Evolutionary conservation across 2,888 invertebrate genomes (phyloP).

Genomic region (Agriotes lineatus): DNA sequence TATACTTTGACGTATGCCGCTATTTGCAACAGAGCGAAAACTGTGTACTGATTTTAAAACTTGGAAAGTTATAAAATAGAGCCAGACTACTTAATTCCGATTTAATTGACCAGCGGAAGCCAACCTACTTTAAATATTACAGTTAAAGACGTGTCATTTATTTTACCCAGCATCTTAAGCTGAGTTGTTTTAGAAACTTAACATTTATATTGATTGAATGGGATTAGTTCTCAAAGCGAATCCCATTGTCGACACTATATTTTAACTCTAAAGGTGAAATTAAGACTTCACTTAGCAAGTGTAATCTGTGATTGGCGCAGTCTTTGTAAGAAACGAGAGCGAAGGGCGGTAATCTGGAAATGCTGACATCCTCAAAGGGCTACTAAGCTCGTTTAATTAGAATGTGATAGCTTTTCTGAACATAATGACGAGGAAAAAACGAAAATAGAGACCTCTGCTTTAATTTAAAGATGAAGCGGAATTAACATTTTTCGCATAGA

Average conservation of each 20-base stretch:
- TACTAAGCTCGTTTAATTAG: conserved; percentile 3
- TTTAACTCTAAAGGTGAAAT: neutral
- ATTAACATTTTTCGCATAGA: neutral
- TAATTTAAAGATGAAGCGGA: neutral
- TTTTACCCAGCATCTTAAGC: too few relatives aligned
- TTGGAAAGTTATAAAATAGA: too few relatives aligned
- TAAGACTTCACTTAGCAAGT: conserved; percentile 15
- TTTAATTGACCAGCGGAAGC: too few relatives aligned
- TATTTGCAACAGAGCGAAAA: too few relatives aligned
- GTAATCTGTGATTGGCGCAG: conserved; percentile 21
- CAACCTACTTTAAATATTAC: too few relatives aligned
- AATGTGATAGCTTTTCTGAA: neutral
- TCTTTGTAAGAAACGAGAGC: neutral
- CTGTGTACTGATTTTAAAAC: too few relatives aligned
- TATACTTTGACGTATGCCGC: too few relatives aligned
- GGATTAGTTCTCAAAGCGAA: neutral
- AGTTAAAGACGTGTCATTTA: too few relatives aligned
- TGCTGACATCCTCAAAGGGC: neutral
- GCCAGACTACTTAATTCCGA: too few relatives aligned
- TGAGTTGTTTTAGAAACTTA: neutral
- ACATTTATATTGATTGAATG: neutral
- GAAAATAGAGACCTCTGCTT: neutral
- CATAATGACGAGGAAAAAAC: neutral
- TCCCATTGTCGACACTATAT: neutral
- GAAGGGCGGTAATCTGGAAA: neutral